These are phyloP conservation scores for Oceanodroma leucorhoa DNA, from an alignment of 2,797 vertebrate species.

Conservation along the genomic window DNA sequence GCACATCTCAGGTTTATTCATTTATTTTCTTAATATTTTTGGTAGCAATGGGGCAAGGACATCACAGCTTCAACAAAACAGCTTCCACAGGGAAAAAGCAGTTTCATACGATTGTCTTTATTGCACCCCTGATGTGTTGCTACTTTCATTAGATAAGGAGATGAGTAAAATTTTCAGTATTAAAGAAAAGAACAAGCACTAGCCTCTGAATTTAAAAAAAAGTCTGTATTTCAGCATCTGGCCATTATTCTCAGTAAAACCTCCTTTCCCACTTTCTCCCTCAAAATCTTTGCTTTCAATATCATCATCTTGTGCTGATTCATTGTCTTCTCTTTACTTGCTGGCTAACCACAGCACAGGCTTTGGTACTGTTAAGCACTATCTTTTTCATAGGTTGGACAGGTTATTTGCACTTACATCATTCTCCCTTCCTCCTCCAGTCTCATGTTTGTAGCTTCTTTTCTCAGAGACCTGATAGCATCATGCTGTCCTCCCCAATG, in stretches of 20 bases:
- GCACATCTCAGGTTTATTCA: not conserved
- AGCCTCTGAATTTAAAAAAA: not conserved
- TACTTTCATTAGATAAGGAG: not conserved
- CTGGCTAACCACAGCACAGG: not conserved
- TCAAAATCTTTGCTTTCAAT: not conserved
- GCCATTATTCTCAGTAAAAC: not conserved
- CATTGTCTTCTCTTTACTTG: not conserved
- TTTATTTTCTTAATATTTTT: not conserved
- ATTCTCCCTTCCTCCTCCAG: not conserved
- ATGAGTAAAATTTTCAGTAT: not conserved
- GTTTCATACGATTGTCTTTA: not conserved
- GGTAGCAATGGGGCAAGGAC: not conserved
- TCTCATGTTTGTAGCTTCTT: not conserved
- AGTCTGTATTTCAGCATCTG: not conserved
- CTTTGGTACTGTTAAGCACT: not conserved
- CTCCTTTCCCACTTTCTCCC: not conserved
- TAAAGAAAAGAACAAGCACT: not conserved
- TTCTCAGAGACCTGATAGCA: not conserved
- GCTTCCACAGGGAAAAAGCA: not conserved
- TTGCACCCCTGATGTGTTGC: not conserved
- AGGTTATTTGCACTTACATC: not conserved
- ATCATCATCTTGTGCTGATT: not conserved
- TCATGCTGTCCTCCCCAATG: not conserved
- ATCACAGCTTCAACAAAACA: not conserved
- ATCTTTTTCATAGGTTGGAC: not conserved